Evolutionary conservation across 2,113 vertebrate species (phyloP), one percentile per base, ranked within the genome.

Genomic region (Platycercus adscitus): DNA sequence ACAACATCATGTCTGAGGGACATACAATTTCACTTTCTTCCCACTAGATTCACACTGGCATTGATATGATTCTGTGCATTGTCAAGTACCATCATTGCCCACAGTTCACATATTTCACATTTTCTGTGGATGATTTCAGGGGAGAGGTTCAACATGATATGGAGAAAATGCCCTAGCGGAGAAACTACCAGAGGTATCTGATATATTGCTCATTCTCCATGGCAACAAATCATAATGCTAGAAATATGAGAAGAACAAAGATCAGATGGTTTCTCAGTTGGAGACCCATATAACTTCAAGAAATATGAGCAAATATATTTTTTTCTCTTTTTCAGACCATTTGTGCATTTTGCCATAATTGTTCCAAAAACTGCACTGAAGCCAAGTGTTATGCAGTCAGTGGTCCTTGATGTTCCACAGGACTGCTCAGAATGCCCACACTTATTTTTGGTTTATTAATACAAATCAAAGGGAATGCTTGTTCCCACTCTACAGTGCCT

Each of bases 211-310:
- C 56, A 31, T 90, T 96, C 80, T 95, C 93, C 89, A 96, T 95
- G 68, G 96, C 80, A 98, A 98, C 93, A 88, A 97, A 96, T 71
- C 76, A 52, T 90, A 77, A 92, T 61, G 75, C 63, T 82, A 93
- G 68, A 96, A 89, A 73, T 73, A 89, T 5, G 70, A 56, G 17
- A 58, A 81, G 44, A 94, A 49, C 61, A 82, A 85, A 50, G 58
- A 91, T 93, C 56, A 53, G 33, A 85, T 56, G 29, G 86, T 75
- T 92, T 76, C 86, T 70, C 95, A 52, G 68, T 1, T 85, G 83
- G 75, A 47, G 58, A 90, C 8, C 52, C 23, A 49, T 88, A 86
- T n/a, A 72, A 52, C 63, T 78, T 49, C 56, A 84, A 47, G 21
- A 91, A 76, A 81, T n/a, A 70, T 2, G 14, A 89, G 83, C 76